Evolutionary conservation across 2,797 vertebrate genomes (phyloP).

Genomic region (Peromyscus aztecus): DNA sequence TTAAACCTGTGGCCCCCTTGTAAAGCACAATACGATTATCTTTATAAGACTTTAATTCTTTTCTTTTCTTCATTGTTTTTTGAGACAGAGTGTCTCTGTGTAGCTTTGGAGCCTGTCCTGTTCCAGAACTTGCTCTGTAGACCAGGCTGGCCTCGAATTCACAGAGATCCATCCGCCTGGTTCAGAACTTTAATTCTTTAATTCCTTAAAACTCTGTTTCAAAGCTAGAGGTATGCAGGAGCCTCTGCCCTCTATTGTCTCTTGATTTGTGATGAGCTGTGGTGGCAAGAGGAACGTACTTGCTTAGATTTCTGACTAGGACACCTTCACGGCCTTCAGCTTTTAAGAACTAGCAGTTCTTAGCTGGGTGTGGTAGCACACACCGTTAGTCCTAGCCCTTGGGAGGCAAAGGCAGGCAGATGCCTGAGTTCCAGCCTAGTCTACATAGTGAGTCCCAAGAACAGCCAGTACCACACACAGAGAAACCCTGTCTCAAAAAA

Average conservation of each 20-base stretch:
- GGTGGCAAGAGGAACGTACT: neutral
- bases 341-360: constrained; percentile 61
- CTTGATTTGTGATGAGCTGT: neutral
- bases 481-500: neutral
- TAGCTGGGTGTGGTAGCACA: neutral
- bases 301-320: constrained; percentile 53
- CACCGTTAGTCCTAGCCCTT: neutral
- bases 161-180: too few relatives aligned
- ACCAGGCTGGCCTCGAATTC: too few relatives aligned
- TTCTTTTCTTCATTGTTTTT: too few relatives aligned
- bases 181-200: neutral
- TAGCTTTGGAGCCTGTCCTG: too few relatives aligned
- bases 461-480: neutral
- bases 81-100: too few relatives aligned
- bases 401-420: neutral
- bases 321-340: neutral
- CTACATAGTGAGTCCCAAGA: neutral
- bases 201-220: constrained; percentile 8
- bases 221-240: neutral
- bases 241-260: neutral
- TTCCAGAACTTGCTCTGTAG: too few relatives aligned
- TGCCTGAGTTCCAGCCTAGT: neutral
- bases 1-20: constrained; percentile 24
- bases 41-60: neutral
- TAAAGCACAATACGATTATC: neutral